A percentile compares a stretch with the other conserved stretches of the same genome.
phyloP scores from a whole-genome alignment of 1,140 invertebrate species.

The Drosophila kurseongensis region DNA sequence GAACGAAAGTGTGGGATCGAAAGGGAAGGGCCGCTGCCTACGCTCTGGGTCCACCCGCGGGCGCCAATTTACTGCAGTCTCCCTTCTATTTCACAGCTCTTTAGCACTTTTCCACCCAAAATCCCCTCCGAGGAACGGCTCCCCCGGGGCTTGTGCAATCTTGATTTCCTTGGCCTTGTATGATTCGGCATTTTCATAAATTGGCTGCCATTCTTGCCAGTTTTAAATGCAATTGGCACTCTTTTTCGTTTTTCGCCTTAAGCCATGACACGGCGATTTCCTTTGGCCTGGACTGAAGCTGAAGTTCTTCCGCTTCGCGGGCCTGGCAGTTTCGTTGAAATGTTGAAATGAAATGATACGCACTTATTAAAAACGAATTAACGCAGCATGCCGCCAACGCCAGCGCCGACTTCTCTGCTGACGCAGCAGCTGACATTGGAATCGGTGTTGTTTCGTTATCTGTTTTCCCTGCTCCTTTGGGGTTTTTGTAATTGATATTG shows the following conservation, averaged over 20 bases:
- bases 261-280: constrained; percentile 49
- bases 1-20: constrained; percentile 5
- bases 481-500: constrained; percentile 74
- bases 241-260: constrained; percentile 52
- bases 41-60: constrained; percentile 59
- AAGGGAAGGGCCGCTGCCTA: constrained; percentile 49
- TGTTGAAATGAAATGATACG: constrained; percentile 83
- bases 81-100: constrained; percentile 33
- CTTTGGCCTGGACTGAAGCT: constrained; percentile 24
- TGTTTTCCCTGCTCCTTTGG: constrained; percentile 57
- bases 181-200: constrained; percentile 81
- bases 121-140: not conserved
- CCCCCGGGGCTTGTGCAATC: constrained; percentile 62
- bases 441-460: constrained; percentile 59
- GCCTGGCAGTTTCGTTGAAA: constrained; percentile 65
- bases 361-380: constrained; percentile 84
- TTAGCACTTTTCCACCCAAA: constrained; percentile 57
- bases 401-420: constrained; percentile 12
- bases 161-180: constrained; percentile 81
- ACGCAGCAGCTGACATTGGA: constrained; percentile 62
- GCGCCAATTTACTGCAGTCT: constrained; percentile 61
- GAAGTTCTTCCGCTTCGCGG: constrained; percentile 26
- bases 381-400: constrained; percentile 73
- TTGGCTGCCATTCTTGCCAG: constrained; percentile 75
- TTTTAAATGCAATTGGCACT: constrained; percentile 80